These are phyloP conservation scores for Rostratula benghalensis DNA, from an alignment of 2,113 vertebrate genomes.

Conservation along the genomic window DNA sequence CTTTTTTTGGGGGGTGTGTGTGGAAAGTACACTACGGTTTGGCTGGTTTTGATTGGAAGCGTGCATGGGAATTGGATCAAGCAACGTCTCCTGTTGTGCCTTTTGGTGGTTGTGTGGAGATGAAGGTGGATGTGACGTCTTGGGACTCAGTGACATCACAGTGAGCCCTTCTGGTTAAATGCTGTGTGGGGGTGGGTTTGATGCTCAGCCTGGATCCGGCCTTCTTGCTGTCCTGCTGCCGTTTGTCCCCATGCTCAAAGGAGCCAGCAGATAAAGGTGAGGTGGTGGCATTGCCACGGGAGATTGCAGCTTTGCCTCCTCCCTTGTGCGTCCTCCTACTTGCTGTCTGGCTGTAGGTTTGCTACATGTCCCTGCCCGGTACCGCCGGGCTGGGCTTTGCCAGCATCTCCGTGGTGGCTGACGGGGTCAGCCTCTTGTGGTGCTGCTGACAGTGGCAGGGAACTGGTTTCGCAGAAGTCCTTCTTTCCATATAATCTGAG, in stretches of 20 bases:
- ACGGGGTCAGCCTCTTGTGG: fast-evolving
- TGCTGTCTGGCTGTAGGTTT: background rate
- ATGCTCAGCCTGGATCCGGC: background rate
- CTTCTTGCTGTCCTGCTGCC: background rate
- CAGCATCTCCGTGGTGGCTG: background rate
- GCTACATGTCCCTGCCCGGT: fast-evolving
- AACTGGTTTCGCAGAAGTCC: background rate
- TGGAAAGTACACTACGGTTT: fast-evolving
- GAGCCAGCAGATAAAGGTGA: background rate
- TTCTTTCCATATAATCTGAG: background rate
- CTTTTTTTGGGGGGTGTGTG: background rate
- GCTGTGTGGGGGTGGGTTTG: background rate
- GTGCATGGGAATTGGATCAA: fast-evolving
- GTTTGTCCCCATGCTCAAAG: fast-evolving
- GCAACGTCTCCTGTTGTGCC: background rate
- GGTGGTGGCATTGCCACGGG: fast-evolving
- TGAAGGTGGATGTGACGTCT: background rate
- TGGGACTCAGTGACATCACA: background rate
- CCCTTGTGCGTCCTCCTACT: background rate
- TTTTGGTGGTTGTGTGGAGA: background rate
- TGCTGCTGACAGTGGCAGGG: background rate
- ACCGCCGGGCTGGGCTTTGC: background rate
- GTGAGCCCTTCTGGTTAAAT: background rate
- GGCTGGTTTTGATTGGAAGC: background rate
- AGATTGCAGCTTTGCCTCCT: background rate